Percentiles rank a stretch among this genome's conserved stretches.
phyloP scores from a whole-genome alignment of 2,113 vertebrate genomes.

The Aviceda subcristata region DNA sequence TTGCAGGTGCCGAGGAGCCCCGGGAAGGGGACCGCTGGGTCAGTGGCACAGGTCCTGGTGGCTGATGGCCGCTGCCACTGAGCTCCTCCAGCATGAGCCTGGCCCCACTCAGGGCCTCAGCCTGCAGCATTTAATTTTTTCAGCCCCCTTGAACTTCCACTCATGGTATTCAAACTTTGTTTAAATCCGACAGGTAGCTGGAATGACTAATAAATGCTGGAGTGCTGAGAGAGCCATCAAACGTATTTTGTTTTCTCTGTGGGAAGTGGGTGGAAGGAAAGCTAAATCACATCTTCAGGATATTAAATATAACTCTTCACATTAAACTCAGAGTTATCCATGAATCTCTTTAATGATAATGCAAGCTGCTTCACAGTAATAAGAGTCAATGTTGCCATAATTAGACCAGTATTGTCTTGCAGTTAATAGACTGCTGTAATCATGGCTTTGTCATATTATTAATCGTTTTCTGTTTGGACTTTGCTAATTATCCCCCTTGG shows the following conservation, averaged over 20 bases:
- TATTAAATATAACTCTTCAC: slow-evolving; percentile 38
- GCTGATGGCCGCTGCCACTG: not conserved
- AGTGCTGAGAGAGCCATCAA: not conserved
- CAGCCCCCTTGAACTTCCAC: not conserved
- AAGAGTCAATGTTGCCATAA: slow-evolving; percentile 58
- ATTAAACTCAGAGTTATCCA: slow-evolving; percentile 21
- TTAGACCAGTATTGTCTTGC: slow-evolving; percentile 65
- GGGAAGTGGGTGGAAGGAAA: slow-evolving; percentile 1
- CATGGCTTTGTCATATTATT: slow-evolving; percentile 61
- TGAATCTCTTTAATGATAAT: slow-evolving; percentile 61
- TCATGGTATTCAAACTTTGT: not conserved
- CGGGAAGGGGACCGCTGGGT: not conserved
- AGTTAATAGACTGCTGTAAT: slow-evolving; percentile 50
- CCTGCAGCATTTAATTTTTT: not conserved
- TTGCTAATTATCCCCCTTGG: slow-evolving; percentile 71
- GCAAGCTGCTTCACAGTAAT: slow-evolving; percentile 28
- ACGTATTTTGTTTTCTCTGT: not conserved
- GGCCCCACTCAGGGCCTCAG: not conserved
- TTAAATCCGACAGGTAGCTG: not conserved
- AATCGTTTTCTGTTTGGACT: slow-evolving; percentile 71
- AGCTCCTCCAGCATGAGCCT: not conserved
- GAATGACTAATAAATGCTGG: not conserved
- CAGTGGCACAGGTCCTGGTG: not conserved
- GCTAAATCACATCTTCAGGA: slow-evolving; percentile 34
- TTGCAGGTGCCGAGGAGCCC: not conserved